Base-by-base conservation (phyloP, 2,113 vertebrate species). In the Oxyura jamaicensis region DNA sequence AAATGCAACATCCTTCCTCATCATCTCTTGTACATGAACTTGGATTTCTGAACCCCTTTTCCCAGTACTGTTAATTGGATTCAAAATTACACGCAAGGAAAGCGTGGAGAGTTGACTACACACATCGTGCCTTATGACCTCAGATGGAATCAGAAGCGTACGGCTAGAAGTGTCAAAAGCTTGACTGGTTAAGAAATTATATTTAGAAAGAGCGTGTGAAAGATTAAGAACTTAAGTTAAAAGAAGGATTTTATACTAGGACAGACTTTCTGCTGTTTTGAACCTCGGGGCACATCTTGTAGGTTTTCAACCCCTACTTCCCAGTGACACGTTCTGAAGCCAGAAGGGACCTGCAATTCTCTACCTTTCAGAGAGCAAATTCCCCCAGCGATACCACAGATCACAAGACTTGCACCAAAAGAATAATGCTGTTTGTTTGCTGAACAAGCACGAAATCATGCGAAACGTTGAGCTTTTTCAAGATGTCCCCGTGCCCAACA, bases 351-450 rank as follows among this genome's bases (percentile, higher is more conserved):
- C 28, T 91, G 50, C 50, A 46, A 11, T 60, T 65, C 56, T 83
- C 33, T 28, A 13, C 88, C 71, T 91, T 73, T 80, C 75, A 85
- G 44, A 85, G 68, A 60, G 39, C 8, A 87, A 95, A 80, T 9
- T 88, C 72, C 28, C 44, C 33, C 44, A 90, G 67, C 35, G 35
- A 85, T 2, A 4, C 23, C 2, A 1, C 59, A 83, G 58, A 76
- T 88, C 78, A 76, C 39, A 91, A 90, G 75, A 85, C 58, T 72
- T 60, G 14, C 39, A 76, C 6, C 42, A 68, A 75, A 87, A 79
- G 15, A 94, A 63, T 35, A 75, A 82, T 13, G 14, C 4, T 86
- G 35, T 26, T 65, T 93, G 48, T 87, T 94, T 93, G 33, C 52
- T 58, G 63, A 78, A 89, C 39, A 84, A 89, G 3, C 42, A 62